Evolutionary conservation across 1,140 invertebrate species (phyloP), one percentile per base, ranked within the genome.

Genomic region (Pseudomyrmex sp.): DNA sequence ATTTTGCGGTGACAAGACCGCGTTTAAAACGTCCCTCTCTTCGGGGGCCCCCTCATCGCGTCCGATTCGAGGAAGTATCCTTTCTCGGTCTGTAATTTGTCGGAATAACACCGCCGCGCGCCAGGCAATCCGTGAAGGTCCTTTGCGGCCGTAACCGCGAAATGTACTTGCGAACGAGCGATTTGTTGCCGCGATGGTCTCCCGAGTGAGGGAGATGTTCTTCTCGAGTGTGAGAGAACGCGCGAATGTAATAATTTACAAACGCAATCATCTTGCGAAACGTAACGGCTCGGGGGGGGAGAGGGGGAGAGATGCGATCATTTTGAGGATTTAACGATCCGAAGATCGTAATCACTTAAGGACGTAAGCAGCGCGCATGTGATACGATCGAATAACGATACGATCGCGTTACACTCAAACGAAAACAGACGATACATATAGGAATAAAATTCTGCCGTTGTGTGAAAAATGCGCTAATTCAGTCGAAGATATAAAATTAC

Each of bases 1-100:
- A 86, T 87, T 72, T 75, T 82, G 50, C 85, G 74, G 69, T 62
- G 75, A 85, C 69, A 86, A 63, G 56, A 59, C 68, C 76, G 68
- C 54, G 52, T 56, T 58, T 72, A 58, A 77, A 46, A 15, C 52
- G 63, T 54, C 35, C 62, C 23, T 18, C 65, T 58, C 23, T 13
- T 10, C 18, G 23, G 8, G 13, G 58, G 15, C 13, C 26, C 20
- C 58, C 35, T 35, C 35, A 35, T 63, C 59, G n/a, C 54, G 46
- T 35, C 10, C 56, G 66, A 80, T 80, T 80, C 76, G 76, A 72
- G 13, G 76, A 80, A 80, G 54, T 70, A 70, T 63, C 59, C 10
- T 35, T 35, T 20, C 70, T n/a, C 69, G 15, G 65, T 80, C 65
- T 70, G 76, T 80, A 80, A 80, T 80, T 80, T 80, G 66, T 80